Percentiles rank a stretch among this genome's conserved stretches.
Conservation (phyloP, 2,113 vertebrate species). For the Notechis scutatus region DNA sequence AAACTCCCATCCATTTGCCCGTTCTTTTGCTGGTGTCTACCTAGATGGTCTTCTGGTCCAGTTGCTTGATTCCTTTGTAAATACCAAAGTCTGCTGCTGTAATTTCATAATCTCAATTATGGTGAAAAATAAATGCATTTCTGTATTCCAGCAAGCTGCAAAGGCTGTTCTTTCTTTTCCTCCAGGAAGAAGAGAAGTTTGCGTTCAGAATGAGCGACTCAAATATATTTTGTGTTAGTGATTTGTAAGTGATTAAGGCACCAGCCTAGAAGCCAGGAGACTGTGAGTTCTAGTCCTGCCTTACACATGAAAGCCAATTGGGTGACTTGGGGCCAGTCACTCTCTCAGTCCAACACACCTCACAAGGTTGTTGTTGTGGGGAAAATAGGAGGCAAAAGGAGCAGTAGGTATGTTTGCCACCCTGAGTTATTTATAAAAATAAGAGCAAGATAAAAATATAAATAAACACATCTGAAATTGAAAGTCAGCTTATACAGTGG, state of each 20-base stretch:
- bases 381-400: background rate
- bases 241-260: background rate
- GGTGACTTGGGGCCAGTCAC: background rate
- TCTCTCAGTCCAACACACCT: background rate
- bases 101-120: constrained; percentile 54
- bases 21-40: background rate
- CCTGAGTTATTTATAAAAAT: background rate
- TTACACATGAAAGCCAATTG: background rate
- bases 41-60: constrained; percentile 24
- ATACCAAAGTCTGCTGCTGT: constrained; percentile 58
- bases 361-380: background rate
- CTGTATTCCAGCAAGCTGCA: constrained; percentile 25
- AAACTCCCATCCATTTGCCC: background rate
- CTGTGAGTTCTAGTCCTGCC: background rate
- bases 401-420: background rate
- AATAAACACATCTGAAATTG: background rate
- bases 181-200: rapidly evolving
- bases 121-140: constrained; percentile 62
- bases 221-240: background rate
- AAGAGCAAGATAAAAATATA: background rate
- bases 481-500: background rate
- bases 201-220: background rate
- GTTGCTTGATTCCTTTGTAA: constrained; percentile 57
- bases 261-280: background rate
- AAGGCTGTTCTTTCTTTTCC: background rate